Evolutionary conservation across 1,140 invertebrate genomes (phyloP).

Genomic region (Choristoneura fumiferana): DNA sequence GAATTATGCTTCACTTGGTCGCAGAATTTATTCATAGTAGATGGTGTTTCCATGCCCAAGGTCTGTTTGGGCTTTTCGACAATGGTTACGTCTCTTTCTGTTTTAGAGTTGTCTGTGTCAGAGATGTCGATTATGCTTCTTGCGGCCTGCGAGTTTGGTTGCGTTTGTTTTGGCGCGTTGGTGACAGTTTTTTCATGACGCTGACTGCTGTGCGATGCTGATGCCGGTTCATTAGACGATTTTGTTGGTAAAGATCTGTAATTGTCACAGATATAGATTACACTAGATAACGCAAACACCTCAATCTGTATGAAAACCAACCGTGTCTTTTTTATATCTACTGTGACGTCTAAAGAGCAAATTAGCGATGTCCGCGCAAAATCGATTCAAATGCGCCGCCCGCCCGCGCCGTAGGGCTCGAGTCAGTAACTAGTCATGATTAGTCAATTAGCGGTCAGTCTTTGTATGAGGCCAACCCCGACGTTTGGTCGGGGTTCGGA

Average conservation of each 20-base stretch:
- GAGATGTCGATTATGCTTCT: conserved; percentile 19
- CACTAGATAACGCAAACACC: no score
- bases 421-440: no score
- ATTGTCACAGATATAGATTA: not conserved
- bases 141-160: not conserved
- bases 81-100: conserved; percentile 36
- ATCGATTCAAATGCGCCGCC: no score
- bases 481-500: no score
- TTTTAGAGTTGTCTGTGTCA: conserved; percentile 30
- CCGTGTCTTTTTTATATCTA: no score
- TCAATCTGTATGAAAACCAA: no score
- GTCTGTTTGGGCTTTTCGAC: conserved; percentile 34
- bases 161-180: not conserved
- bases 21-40: conserved; percentile 60
- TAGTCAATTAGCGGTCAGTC: no score
- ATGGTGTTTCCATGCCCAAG: conserved; percentile 54
- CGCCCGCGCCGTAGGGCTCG: no score
- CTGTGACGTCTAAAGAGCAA: no score
- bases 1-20: conserved; percentile 61
- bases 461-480: no score
- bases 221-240: not conserved
- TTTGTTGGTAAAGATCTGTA: not conserved
- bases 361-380: no score
- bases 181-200: not conserved
- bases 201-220: not conserved